Conservation (phyloP, 2,888 invertebrate species). For the Thelaira solivaga region DNA sequence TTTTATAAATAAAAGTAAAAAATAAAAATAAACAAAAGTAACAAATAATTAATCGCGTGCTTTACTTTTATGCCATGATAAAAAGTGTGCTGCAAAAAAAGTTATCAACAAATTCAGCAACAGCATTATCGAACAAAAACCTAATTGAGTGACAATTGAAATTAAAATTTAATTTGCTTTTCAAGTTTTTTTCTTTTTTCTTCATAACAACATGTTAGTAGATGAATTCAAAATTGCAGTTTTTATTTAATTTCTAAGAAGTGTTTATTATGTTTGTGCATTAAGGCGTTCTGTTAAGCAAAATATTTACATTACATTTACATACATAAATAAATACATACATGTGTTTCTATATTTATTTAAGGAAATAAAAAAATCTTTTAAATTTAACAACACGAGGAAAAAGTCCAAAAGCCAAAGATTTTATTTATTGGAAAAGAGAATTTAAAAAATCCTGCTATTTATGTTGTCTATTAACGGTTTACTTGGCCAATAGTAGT, state of each 20-base stretch:
- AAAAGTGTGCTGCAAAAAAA: constrained; percentile 15
- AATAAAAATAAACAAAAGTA: constrained; percentile 1
- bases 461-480: not conserved
- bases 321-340: too few relatives aligned
- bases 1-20: constrained; percentile 1
- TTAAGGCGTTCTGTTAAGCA: not conserved
- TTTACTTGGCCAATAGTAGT: not conserved
- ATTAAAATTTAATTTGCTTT: not conserved
- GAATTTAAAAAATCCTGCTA: not conserved
- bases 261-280: not conserved
- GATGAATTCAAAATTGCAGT: not conserved
- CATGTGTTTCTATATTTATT: too few relatives aligned
- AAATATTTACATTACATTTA: too few relatives aligned
- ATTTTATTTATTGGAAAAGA: constrained; percentile 16
- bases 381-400: not conserved
- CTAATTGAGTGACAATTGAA: constrained; percentile 39
- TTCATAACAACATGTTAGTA: constrained; percentile 27
- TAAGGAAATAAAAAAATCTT: not conserved
- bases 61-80: constrained; percentile 27
- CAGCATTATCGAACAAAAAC: not conserved
- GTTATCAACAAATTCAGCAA: constrained; percentile 7
- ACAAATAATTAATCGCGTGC: constrained; percentile 22
- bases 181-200: too few relatives aligned
- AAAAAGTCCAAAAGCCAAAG: not conserved
- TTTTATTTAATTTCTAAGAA: not conserved